Evolutionary conservation across 1,140 invertebrate genomes (phyloP).

Genomic region (Stegodyphus dumicola): DNA sequence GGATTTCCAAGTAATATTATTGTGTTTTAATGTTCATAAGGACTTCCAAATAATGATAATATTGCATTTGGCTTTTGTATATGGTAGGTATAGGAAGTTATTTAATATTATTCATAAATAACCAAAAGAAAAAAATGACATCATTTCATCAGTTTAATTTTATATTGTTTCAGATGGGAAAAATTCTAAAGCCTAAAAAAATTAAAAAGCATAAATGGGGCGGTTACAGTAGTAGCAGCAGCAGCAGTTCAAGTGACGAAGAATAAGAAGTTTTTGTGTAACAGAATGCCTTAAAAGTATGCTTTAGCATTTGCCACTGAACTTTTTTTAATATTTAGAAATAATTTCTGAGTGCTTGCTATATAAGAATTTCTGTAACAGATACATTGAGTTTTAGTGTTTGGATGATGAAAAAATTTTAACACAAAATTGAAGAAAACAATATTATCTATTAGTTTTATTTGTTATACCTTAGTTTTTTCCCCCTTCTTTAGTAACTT

Average conservation of each 20-base stretch:
- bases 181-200: slow-evolving; percentile 53
- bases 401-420: too few relatives aligned
- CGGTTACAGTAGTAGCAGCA: slow-evolving; percentile 39
- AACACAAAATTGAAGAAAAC: too few relatives aligned
- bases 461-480: too few relatives aligned
- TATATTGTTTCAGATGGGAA: slow-evolving; percentile 22
- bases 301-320: too few relatives aligned
- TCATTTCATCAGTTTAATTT: background rate
- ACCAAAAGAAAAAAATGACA: background rate
- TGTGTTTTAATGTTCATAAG: background rate
- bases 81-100: background rate
- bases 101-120: background rate
- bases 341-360: too few relatives aligned
- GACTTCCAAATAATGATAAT: background rate
- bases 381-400: too few relatives aligned
- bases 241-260: slow-evolving; percentile 35
- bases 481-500: too few relatives aligned
- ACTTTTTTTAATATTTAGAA: too few relatives aligned
- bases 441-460: too few relatives aligned
- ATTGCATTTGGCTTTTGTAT: background rate
- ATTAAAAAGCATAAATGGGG: slow-evolving; percentile 43
- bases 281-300: too few relatives aligned
- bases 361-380: too few relatives aligned
- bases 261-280: background rate
- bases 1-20: background rate